Percentiles rank a stretch among this genome's conserved stretches.
These are phyloP conservation scores for Epizoanthus illoricatus DNA, from an alignment of 92 coral and sea anemone species.

Conservation along the genomic window DNA sequence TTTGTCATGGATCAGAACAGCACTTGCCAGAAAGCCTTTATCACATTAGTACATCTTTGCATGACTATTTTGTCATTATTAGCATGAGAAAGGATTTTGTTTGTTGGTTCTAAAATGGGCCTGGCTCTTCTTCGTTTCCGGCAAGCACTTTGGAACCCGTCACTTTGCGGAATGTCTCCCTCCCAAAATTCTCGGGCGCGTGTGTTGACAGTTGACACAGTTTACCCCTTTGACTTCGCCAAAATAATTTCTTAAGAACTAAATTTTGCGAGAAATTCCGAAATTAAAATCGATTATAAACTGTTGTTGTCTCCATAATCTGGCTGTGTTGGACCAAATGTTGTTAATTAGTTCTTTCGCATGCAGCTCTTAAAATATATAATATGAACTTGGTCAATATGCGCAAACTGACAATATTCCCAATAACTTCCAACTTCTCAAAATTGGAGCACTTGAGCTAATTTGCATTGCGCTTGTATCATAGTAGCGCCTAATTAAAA, in stretches of 20 bases:
- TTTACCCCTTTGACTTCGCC: not conserved
- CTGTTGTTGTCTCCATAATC: not conserved
- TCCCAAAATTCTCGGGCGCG: not conserved
- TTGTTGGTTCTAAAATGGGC: conserved; percentile 44
- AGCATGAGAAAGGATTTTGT: conserved; percentile 35
- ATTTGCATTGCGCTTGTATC: conserved; percentile 45
- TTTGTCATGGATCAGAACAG: conserved; percentile 17
- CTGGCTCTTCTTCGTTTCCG: conserved; percentile 28
- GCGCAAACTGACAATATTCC: not conserved
- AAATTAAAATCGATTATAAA: not conserved
- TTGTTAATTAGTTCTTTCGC: conserved; percentile 22
- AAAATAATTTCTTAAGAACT: conserved; percentile 5
- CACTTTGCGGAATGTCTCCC: conserved; percentile 3
- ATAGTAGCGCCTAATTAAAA: conserved; percentile 38
- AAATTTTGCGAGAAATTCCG: not conserved
- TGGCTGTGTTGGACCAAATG: not conserved
- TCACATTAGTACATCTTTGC: conserved; percentile 42
- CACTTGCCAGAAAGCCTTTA: conserved; percentile 33
- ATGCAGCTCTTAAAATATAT: conserved; percentile 24
- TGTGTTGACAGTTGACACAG: not conserved
- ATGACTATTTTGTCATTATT: conserved; percentile 40
- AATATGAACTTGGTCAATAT: conserved; percentile 12
- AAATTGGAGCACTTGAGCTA: conserved; percentile 25
- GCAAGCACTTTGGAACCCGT: conserved; percentile 33
- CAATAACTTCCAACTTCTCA: conserved; percentile 37